These are phyloP conservation scores for Protophormia terraenovae DNA, from an alignment of 2,888 invertebrate species.

Conservation along the genomic window DNA sequence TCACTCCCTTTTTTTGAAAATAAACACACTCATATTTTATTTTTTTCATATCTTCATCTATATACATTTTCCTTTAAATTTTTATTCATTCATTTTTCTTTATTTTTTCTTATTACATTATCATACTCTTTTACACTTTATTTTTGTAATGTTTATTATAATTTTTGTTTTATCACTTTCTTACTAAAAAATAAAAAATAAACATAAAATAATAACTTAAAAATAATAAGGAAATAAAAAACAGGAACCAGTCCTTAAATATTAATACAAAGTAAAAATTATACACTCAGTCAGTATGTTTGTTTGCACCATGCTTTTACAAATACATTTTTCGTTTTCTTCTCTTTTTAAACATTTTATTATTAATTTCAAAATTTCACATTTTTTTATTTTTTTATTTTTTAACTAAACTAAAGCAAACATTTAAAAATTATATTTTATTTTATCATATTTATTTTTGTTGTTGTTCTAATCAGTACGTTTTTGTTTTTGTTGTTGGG, in stretches of 20 bases:
- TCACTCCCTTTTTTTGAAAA: neutral
- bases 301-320: slow-evolving; percentile 15
- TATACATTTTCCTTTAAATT: slow-evolving; percentile 56
- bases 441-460: neutral
- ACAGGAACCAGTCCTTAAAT: slow-evolving; percentile 66
- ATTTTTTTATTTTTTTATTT: slow-evolving; percentile 10
- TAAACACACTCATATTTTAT: neutral
- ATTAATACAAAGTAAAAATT: slow-evolving; percentile 33
- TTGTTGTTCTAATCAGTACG: slow-evolving; percentile 52
- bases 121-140: slow-evolving; percentile 25
- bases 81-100: slow-evolving; percentile 11
- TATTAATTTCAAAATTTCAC: slow-evolving; percentile 1
- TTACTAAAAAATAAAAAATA: slow-evolving; percentile 36
- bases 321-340: neutral
- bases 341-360: slow-evolving; percentile 3
- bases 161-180: slow-evolving; percentile 56
- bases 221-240: slow-evolving; percentile 46
- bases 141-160: slow-evolving; percentile 35
- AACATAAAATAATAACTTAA: slow-evolving; percentile 47
- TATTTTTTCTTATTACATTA: slow-evolving; percentile 21
- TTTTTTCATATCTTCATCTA: slow-evolving; percentile 15
- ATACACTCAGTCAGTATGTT: slow-evolving; percentile 33
- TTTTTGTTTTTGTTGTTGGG: slow-evolving; percentile 52
- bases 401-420: slow-evolving; percentile 51
- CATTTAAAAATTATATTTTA: slow-evolving; percentile 36